Evolutionary conservation across 2,113 vertebrate species (phyloP), one percentile per base, ranked within the genome.

Genomic region (Heterocephalus glaber): DNA sequence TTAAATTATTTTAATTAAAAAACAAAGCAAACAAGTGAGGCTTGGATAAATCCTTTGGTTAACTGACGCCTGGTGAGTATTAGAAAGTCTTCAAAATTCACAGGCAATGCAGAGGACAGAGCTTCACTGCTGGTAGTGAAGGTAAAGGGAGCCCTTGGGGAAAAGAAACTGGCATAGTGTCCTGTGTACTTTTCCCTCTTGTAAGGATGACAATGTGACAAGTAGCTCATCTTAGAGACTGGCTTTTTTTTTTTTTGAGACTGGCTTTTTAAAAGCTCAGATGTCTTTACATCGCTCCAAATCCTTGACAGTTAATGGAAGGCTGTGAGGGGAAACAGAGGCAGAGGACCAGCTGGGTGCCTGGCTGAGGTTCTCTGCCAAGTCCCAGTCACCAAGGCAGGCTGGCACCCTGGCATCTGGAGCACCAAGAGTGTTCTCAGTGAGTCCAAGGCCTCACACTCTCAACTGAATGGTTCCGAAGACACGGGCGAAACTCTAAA

Each of bases 1-100:
- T 84, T 28, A 58, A 68, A 47, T 80, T 44, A 80, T 86, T 94
- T 91, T 77, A 95, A 95, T 33, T 92, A 56, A 93, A 74, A 94
- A 94, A 74, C 20, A 58, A 77, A 26, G 24, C 19, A 66, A 89
- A 88, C n/a, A 58, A 63, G 35, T 70, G 56, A 86, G 56, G 5
- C 24, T 17, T 72, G 35, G 33, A 16, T 8, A 44, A 65, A 54
- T 49, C 56, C 92, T 85, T 61, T 38, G 47, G 60, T 52, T 79
- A 77, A 56, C 16, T 3, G 52, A 66, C 47, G 28, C 7, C 35
- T 60, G 24, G 30, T 14, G 74, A 65, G 58, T 63, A 76, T 77
- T 20, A 86, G 38, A 86, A 86, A 74, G 7, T 19, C 44, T 35
- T 33, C 3, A 44, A 85, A 10, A 74, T 63, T 22, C 7, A 60